Evolutionary conservation across 2,888 invertebrate species (phyloP), one percentile per base, ranked within the genome.

Genomic region (Stenotaenia linearis): DNA sequence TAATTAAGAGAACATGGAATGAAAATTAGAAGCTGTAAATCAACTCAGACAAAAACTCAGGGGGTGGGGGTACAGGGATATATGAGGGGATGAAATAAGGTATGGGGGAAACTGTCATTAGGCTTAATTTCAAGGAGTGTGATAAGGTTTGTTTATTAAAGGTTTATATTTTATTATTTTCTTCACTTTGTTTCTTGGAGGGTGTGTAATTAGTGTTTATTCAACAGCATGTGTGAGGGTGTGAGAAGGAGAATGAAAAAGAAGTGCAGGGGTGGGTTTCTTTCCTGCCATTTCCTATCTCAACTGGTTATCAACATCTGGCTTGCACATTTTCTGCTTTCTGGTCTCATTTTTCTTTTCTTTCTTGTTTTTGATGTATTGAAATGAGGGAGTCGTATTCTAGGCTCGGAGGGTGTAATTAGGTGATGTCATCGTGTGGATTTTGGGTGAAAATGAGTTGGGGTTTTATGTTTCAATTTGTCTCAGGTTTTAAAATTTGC

Each of bases 191-290:
- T 56, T 56, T 56, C 10, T 23, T 56, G 1, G 56, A 21, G 56
- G 56, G 56, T 23, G 56, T 23, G 56, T 56, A 56, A 56, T 56
- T 56, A 56, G 56, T 56, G 56, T 56, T 56, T 56, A 56, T 56
- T 56, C 56, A 56, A 23, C 23, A 56, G 23, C 56, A 56, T 56
- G 56, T 56, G 56, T 56, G 15, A 56, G 56, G 56, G 56, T 56
- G 56, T 56, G 56, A 56, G 56, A 56, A 56, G 21, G n/a, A 56
- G 56, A 56, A 56, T 56, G 21, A 56, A 56, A 50, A 23, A 56
- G 18, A 23, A 56, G 56, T 40, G 15, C 15, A n/a, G 12, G 40
- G 40, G 40, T 40, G 56, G 18, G 56, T 56, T 18, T 56, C 21
- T 56, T 56, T 56, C 21, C 21, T 56, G 56, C 9, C 56, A 56